These are phyloP conservation scores for Atethmia centrago DNA, from an alignment of 2,888 invertebrate genomes.

Conservation along the genomic window DNA sequence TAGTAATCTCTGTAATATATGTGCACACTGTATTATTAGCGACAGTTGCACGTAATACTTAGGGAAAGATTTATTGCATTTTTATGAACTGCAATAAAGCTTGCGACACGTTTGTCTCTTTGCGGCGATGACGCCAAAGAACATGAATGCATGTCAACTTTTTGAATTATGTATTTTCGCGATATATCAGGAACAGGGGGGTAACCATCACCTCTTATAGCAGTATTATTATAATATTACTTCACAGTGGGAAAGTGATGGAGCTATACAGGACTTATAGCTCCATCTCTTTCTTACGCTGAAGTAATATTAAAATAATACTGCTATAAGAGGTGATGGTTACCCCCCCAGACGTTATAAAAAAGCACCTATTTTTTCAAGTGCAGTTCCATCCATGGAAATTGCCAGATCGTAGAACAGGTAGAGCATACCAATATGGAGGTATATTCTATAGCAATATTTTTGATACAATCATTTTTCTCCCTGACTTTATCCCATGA, in stretches of 20 bases:
- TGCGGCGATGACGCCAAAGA: slow-evolving; percentile 9
- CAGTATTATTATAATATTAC: too few species aligned
- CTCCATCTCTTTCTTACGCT: too few species aligned
- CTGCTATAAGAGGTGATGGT: too few species aligned
- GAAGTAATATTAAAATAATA: too few species aligned
- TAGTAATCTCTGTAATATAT: slow-evolving; percentile 49
- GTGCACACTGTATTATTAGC: slow-evolving; percentile 42
- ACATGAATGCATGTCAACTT: background rate
- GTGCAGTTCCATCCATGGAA: background rate
- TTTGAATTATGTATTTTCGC: background rate
- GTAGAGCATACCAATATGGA: background rate
- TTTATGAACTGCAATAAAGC: slow-evolving; percentile 36
- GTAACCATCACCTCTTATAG: too few species aligned
- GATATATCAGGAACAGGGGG: background rate
- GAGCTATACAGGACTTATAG: too few species aligned
- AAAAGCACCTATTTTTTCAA: background rate
- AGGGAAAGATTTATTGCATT: slow-evolving; percentile 24
- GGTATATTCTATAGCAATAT: background rate
- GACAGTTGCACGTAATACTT: slow-evolving; percentile 47
- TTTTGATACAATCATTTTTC: background rate
- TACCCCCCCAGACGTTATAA: too few species aligned
- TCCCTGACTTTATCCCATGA: background rate
- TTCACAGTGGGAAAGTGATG: too few species aligned
- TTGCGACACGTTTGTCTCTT: background rate
- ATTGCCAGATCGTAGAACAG: background rate